Base-by-base conservation (phyloP, 2,797 vertebrate species). In the Squalus acanthias region DNA sequence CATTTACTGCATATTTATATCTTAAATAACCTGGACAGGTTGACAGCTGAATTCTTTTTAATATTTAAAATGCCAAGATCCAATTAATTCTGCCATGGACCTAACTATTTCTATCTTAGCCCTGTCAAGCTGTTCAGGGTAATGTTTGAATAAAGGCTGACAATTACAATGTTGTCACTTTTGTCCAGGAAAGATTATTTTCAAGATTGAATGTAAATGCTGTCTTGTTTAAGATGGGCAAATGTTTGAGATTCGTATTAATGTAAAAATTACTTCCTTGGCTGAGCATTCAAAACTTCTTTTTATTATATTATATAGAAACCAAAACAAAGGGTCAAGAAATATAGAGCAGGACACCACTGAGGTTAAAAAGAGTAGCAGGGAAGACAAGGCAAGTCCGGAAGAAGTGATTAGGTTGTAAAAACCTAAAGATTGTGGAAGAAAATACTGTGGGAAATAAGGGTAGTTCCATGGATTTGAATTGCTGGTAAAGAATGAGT, bases 21-120 rank as follows among this genome's bases (percentile, higher is more conserved):
- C 70, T 95, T 95, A 95, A 95, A 95, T 95, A 95, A 60, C 70
- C 50, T 95, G 50, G 94, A n/a, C 94, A 95, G 94, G 26, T 72
- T 95, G 94, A 95, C 94, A 95, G 70, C 70, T 33, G 53, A 95
- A 76, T 95, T 95, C 46, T n/a, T 76, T 74, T 95, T 76, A 95
- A 95, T 95, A 95, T 95, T 95, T 76, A 74, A 95, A 57, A 72
- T 53, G 70, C 70, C 26, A 76, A 60, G 50, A 95, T 95, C 94
- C 70, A 95, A 95, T 95, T 95, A 95, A 95, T 76, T 95, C 50
- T 53, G 24, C 70, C 26, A 57, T 60, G 29, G 50, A 76, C 76
- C 70, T 95, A 95, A 95, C 70, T 74, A 76, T 95, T 95, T 57
- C 50, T 76, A 95, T 60, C 26, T n/a, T 72, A 76, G 22, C 67